Conservation (phyloP, 2,113 vertebrate species). For the Craseonycteris thonglongyai region DNA sequence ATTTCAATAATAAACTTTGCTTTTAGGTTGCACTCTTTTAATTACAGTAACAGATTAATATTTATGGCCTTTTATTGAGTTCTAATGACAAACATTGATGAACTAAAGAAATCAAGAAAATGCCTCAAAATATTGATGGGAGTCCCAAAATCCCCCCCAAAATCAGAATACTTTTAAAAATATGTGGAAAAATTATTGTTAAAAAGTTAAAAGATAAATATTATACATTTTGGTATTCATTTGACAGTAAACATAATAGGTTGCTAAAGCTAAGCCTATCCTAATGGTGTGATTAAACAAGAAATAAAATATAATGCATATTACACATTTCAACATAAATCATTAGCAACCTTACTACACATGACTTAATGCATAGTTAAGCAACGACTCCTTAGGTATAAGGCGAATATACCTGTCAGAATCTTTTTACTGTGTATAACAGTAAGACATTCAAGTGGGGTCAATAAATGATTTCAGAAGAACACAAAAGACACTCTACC, state of each 20-base stretch:
- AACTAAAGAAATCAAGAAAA: constrained; percentile 15
- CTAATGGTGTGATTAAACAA: not conserved
- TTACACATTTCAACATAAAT: constrained; percentile 22
- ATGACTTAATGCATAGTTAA: not conserved
- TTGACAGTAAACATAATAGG: not conserved
- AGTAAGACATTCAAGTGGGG: constrained; percentile 1
- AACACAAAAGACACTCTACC: constrained; percentile 35
- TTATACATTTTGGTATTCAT: not conserved
- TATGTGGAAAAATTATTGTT: not conserved
- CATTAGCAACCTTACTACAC: not conserved
- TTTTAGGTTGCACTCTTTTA: not conserved
- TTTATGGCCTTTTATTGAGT: not conserved
- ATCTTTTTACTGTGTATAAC: not conserved
- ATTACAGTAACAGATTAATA: not conserved
- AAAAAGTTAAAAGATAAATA: not conserved
- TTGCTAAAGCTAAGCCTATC: not conserved
- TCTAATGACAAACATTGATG: not conserved
- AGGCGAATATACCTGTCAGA: not conserved
- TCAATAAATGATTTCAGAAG: constrained; percentile 42
- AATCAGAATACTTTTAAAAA: not conserved
- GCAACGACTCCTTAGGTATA: not conserved
- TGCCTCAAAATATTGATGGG: not conserved
- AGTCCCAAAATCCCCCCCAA: constrained; percentile 10
- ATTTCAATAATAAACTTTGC: constrained; percentile 22
- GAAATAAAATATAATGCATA: not conserved